A percentile compares a stretch with the other conserved stretches of the same genome.
phyloP scores from a whole-genome alignment of 1,140 invertebrate genomes.

The Heliconius nattereri region DNA sequence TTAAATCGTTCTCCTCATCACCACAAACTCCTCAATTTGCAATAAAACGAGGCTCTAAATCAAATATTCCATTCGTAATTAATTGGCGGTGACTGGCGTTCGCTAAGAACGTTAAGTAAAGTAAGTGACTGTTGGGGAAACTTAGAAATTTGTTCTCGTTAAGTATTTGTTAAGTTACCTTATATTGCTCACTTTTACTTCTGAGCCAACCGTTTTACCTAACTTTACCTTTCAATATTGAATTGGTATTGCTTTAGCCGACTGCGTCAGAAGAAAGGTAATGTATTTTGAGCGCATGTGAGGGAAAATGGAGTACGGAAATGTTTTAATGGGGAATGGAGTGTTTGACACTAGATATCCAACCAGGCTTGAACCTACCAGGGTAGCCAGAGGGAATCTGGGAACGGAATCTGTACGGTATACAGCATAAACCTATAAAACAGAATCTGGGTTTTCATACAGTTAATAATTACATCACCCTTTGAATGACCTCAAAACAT shows the following conservation, averaged over 20 bases:
- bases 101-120: constrained; percentile 9
- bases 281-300: no score
- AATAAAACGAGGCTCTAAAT: neutral
- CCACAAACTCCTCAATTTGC: neutral
- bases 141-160: constrained; percentile 3
- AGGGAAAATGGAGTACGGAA: no score
- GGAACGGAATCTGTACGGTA: no score
- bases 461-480: neutral
- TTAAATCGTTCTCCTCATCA: neutral
- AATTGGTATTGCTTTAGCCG: no score
- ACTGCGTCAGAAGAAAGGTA: no score
- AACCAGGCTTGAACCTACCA: no score
- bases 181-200: constrained; percentile 11
- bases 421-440: no score
- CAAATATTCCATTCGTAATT: constrained; percentile 13
- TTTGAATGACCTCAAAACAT: neutral
- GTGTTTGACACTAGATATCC: no score
- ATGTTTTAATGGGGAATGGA: no score
- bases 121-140: constrained; percentile 1
- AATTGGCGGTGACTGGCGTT: constrained; percentile 8
- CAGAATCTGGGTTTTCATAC: neutral
- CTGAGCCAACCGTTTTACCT: neutral
- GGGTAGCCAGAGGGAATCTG: no score
- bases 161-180: constrained; percentile 1
- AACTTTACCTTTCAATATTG: neutral